A percentile compares a stretch with the other conserved stretches of the same genome.
Evolutionary conservation across 2,113 vertebrate species (phyloP).

Genomic region (Oryzias melastigma): DNA sequence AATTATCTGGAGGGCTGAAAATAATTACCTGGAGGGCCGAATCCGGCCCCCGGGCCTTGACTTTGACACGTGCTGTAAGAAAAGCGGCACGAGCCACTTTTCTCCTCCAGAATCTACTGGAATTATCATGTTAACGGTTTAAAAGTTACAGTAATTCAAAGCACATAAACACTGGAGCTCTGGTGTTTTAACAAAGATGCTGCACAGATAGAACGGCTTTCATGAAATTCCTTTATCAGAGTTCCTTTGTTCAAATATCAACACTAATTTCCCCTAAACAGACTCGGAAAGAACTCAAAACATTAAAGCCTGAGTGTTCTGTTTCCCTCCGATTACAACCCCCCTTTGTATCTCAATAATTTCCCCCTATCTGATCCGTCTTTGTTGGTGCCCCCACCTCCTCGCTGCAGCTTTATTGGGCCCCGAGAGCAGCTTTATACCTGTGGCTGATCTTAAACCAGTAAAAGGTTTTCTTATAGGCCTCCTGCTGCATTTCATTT

Average conservation of each 20-base stretch:
- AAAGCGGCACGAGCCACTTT: no score
- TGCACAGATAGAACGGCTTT: slow-evolving; percentile 7
- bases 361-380: slow-evolving; percentile 38
- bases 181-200: no score
- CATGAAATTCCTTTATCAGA: slow-evolving; percentile 9
- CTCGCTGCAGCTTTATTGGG: slow-evolving; percentile 33
- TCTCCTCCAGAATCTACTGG: no score
- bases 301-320: slow-evolving; percentile 37
- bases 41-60: no score
- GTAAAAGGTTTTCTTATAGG: slow-evolving; percentile 47
- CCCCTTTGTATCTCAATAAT: slow-evolving; percentile 25
- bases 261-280: slow-evolving; percentile 20
- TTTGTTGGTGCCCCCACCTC: slow-evolving; percentile 28
- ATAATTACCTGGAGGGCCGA: no score
- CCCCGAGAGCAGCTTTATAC: slow-evolving; percentile 58
- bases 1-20: no score
- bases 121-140: no score
- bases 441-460: slow-evolving; percentile 53
- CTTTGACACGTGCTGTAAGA: no score
- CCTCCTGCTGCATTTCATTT: slow-evolving; percentile 58
- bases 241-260: slow-evolving; percentile 27
- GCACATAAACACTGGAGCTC: no score
- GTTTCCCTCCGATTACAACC: slow-evolving; percentile 31
- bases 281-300: neutral
- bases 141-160: no score